Base-by-base conservation (phyloP, 2,113 vertebrate species). In the Tamias sibiricus region DNA sequence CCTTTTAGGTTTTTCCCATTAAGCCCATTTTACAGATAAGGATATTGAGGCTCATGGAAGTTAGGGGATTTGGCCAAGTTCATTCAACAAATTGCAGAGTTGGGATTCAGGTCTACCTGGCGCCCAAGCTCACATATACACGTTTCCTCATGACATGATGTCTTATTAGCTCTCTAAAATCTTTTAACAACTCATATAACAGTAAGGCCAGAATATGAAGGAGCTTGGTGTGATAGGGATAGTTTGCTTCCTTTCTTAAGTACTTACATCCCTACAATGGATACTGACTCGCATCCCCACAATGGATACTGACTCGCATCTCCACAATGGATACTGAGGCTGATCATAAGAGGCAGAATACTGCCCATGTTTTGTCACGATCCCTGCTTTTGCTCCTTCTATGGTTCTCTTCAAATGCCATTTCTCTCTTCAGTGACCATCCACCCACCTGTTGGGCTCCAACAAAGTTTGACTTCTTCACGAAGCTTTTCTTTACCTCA, bases 11-110 rank as follows among this genome's bases (percentile, higher is more conserved):
- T 76, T 80, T 32, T 89, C 40, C 6, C 44, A 20, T 42, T 80
- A 35, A 95, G 35, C 12, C 64, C 75, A 74, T 64, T 92, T 97
- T 86, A 59, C 16, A 87, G 47, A 52, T 35, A 62, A 87, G 42
- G 6, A 92, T 91, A 90, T 62, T 54, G 79, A 79, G 28, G 12
- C 64, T 95, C 28, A 12, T n/a, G 30, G 7, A 57, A 54, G 14
- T n/a, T 71, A 68, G 81, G 8, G 52, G n/a, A 57, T 52, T 75
- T 87, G 57, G 20, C 28, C n/a, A 86, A 83, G 8, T 69, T 64
- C 16, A 84, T 54, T 75, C 13, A 72, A 8, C 54, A 40, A 32
- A 40, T 52, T 71, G 12, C 44, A 24, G 59, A 69, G 35, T 30
- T 84, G 19, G 6, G 24, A 66, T 69, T 76, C 19, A 80, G n/a